These are phyloP conservation scores for Lepus timidus DNA, from an alignment of 2,113 vertebrate species.

Conservation along the genomic window DNA sequence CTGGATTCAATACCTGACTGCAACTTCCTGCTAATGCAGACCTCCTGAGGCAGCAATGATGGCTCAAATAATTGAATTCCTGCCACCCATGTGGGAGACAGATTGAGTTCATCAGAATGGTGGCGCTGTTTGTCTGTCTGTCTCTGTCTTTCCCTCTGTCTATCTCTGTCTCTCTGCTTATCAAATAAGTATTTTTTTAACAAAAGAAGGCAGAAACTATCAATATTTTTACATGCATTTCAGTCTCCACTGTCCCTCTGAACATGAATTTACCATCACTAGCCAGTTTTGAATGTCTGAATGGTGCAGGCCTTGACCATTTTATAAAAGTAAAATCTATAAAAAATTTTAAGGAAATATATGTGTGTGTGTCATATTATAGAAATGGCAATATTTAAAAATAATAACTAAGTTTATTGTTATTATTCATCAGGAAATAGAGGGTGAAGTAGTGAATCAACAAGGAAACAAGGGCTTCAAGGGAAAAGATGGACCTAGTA, in stretches of 20 bases:
- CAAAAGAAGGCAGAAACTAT: neutral
- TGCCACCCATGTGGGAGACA: no score
- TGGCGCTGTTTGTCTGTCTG: no score
- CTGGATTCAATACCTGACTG: no score
- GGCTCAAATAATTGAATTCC: no score
- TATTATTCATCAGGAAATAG: neutral
- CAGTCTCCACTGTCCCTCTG: neutral
- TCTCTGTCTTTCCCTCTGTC: no score
- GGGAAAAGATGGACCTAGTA: neutral
- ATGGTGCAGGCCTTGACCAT: neutral
- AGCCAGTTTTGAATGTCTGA: conserved; percentile 7
- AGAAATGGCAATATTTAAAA: conserved; percentile 20
- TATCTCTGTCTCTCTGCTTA: no score
- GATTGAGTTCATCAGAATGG: no score
- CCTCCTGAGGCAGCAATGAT: no score
- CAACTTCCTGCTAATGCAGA: no score
- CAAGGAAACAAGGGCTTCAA: neutral
- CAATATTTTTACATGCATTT: neutral
- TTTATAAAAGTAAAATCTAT: neutral
- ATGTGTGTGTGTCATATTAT: neutral
- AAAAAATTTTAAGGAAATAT: neutral
- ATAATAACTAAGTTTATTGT: neutral
- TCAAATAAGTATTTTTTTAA: no score
- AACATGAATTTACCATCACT: conserved; percentile 12
- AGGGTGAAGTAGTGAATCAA: neutral